These are phyloP conservation scores for Hemiscyllium ocellatum DNA, from an alignment of 2,113 vertebrate species.

Conservation along the genomic window DNA sequence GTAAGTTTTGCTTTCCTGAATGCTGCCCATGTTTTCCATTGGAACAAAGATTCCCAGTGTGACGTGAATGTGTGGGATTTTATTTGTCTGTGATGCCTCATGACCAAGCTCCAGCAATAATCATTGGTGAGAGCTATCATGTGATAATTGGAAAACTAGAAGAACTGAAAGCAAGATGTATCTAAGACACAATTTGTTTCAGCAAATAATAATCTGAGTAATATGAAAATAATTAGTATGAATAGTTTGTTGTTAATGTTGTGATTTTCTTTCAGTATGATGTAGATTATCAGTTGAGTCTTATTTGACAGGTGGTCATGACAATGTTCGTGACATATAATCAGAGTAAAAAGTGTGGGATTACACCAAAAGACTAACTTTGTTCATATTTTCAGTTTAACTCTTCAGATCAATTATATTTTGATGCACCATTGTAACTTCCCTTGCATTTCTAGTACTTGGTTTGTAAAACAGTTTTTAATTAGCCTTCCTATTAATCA, in stretches of 20 bases:
- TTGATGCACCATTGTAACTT: background rate
- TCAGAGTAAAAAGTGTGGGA: background rate
- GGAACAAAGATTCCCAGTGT: background rate
- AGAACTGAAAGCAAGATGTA: background rate
- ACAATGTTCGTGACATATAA: background rate
- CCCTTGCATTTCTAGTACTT: background rate
- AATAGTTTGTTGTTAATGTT: background rate
- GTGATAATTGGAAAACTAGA: background rate
- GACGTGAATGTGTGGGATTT: background rate
- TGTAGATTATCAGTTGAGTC: background rate
- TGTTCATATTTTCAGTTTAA: background rate
- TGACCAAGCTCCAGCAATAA: background rate
- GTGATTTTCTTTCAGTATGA: background rate
- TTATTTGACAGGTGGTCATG: background rate
- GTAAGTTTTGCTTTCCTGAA: background rate
- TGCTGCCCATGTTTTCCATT: background rate
- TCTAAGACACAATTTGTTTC: background rate
- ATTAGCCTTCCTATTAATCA: background rate
- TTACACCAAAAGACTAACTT: background rate
- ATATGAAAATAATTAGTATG: background rate
- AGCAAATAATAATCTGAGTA: background rate
- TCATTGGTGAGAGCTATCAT: background rate
- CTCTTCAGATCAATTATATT: background rate
- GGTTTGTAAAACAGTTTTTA: background rate
- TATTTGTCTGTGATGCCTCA: background rate